Base-by-base conservation (phyloP, 2,113 vertebrate species). In the Microtus oregoni region DNA sequence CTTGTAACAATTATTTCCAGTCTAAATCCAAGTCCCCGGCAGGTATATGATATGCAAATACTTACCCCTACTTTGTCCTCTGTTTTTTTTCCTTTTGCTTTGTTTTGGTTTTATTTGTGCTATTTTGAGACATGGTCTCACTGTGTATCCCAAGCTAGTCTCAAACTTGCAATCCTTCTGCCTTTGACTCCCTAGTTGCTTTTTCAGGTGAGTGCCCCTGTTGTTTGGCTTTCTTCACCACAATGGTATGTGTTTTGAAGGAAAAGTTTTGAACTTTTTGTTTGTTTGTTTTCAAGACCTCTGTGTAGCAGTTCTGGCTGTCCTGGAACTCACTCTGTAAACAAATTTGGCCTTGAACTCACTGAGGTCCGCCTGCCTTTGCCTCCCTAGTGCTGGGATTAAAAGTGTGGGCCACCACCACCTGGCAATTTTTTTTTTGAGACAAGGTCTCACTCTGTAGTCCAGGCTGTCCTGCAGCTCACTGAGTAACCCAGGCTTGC, bases 1-100 rank as follows among this genome's bases (percentile, higher is more conserved):
- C 7, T 87, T 93, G 5, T 93, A 90, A 95, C 75, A 86, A 83
- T 82, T 93, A 52, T 90, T 91, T 90, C 78, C 89, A 78, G 91
- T 97, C 11, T 93, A 79, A 70, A 87, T 83, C 50, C 47, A 68
- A 78, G 30, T 89, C 63, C 9, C 38, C 93, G n/a, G 19, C 50
- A 91, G 65, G 30, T 89, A 47, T 22, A 78, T 92, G 61, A 65
- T 95, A 81, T 81, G 41, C 47, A 61, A 41, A 82, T 81, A 86
- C 92, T 38, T 38, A n/a, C 7, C 26, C 26, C 15, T 7, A 47
- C 17, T 47, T 19, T 17, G 32, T 22, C 32, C 17, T 86, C 3
- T 65, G 14, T 65, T 67, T 92, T 78, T 19, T 58, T 7, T 58
- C 5, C 65, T 30, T 44, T 44, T 92, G 61, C 4, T 55, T 95